Conservation (phyloP, 1,140 invertebrate species). For the Pinna nobilis region DNA sequence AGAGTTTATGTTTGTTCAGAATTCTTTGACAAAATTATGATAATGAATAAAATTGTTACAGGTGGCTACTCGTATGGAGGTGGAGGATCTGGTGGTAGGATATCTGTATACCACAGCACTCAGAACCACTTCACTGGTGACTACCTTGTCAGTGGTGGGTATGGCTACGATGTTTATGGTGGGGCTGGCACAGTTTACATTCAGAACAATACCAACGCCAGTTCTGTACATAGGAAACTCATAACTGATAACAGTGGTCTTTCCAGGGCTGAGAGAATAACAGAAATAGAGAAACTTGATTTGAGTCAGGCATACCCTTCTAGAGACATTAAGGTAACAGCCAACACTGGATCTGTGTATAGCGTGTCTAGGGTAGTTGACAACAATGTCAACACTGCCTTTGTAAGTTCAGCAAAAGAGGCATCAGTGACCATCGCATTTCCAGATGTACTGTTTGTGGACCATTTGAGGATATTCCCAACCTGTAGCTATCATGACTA, state of each 20-base stretch:
- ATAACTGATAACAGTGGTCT: conserved; percentile 50
- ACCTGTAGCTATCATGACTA: conserved; percentile 25
- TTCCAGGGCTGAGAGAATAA: conserved; percentile 44
- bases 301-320: conserved; percentile 34
- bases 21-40: no score
- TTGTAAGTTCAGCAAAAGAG: conserved; percentile 10
- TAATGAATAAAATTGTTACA: no score
- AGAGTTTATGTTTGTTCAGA: no score
- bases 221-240: conserved; percentile 38
- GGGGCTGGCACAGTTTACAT: conserved; percentile 62
- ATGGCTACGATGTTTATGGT: conserved; percentile 49
- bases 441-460: conserved; percentile 43
- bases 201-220: conserved; percentile 41
- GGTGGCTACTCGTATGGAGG: conserved; percentile 42
- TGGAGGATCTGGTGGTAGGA: conserved; percentile 62
- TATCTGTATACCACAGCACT: conserved; percentile 57
- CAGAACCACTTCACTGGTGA: conserved; percentile 59
- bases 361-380: conserved; percentile 27
- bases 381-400: conserved; percentile 21
- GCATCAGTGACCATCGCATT: conserved; percentile 44
- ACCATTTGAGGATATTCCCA: conserved; percentile 51
- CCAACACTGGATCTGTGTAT: conserved; percentile 9
- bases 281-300: conserved; percentile 48
- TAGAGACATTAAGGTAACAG: conserved; percentile 36
- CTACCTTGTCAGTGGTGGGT: conserved; percentile 56